phyloP scores from a whole-genome alignment of 2,113 vertebrate genomes.

The Pyrgilauda ruficollis region DNA sequence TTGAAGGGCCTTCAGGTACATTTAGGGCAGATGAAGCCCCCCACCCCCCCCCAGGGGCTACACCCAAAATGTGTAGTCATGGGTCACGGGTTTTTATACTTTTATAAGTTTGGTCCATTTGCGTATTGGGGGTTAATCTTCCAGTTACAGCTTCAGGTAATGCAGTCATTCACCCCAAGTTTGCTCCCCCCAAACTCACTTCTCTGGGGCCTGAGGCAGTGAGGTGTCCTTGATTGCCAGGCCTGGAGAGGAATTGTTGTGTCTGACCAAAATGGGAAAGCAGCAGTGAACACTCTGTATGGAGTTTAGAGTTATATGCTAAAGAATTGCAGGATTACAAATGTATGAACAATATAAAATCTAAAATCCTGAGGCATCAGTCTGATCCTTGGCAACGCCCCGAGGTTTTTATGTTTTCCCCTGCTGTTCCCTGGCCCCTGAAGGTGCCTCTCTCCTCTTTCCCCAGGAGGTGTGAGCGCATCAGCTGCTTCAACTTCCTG shows the following conservation, averaged over 20 bases:
- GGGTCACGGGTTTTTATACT: background rate
- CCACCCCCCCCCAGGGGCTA: background rate
- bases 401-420: background rate
- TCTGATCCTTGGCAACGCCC: too few relatives aligned
- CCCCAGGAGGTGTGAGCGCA: conserved; percentile 86
- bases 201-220: background rate
- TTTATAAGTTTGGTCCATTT: background rate
- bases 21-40: background rate
- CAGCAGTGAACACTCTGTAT: rapidly evolving
- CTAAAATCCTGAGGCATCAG: background rate
- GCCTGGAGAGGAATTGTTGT: background rate
- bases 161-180: background rate
- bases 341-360: background rate
- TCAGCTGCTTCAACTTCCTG: conserved; percentile 79
- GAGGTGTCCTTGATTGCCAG: background rate
- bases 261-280: background rate
- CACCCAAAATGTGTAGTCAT: background rate
- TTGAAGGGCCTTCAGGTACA: background rate
- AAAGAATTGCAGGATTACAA: background rate
- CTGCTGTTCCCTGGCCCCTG: background rate
- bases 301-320: background rate
- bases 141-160: background rate
- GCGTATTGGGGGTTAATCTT: background rate
- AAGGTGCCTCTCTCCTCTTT: background rate
- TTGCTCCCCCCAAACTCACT: background rate